These are phyloP conservation scores for Lycopodina hypogea DNA, from an alignment of 37 sponge, comb jelly and placozoan species.

Conservation along the genomic window DNA sequence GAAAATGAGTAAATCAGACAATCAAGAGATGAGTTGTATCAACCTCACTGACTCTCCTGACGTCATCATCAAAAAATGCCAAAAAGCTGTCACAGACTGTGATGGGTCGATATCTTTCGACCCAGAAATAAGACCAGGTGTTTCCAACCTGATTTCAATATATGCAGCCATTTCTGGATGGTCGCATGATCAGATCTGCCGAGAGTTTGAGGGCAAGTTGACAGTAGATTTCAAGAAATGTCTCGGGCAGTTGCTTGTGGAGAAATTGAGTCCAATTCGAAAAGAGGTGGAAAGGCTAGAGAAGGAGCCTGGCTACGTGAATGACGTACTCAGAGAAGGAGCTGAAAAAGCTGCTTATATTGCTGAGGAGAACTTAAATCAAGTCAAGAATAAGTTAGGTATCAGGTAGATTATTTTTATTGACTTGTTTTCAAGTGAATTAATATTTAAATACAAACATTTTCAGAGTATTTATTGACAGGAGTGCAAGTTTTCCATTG, in stretches of 20 bases:
- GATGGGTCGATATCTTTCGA: slow-evolving; percentile 53
- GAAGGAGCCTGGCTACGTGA: slow-evolving; percentile 40
- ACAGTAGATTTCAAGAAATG: slow-evolving; percentile 59
- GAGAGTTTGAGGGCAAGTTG: slow-evolving; percentile 48
- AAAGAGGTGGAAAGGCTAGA: slow-evolving; percentile 28
- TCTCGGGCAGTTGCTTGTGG: slow-evolving; percentile 56
- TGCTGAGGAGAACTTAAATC: slow-evolving; percentile 25
- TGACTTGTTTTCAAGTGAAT: too few relatives aligned
- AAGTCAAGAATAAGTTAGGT: slow-evolving; percentile 38
- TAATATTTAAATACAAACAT: not conserved
- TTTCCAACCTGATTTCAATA: slow-evolving; percentile 72
- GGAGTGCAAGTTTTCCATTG: not conserved
- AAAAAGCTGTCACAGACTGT: slow-evolving; percentile 78
- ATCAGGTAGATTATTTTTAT: too few relatives aligned
- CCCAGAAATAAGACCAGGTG: slow-evolving; percentile 70
- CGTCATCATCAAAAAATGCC: slow-evolving; percentile 58
- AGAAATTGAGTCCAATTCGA: slow-evolving; percentile 43
- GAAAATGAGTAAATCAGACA: slow-evolving; percentile 94
- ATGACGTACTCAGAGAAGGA: slow-evolving; percentile 50
- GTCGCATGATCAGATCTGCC: slow-evolving; percentile 44
- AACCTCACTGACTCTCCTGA: slow-evolving; percentile 78
- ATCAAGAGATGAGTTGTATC: slow-evolving; percentile 50
- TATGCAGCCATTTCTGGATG: slow-evolving; percentile 47
- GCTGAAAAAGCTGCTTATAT: slow-evolving; percentile 47
- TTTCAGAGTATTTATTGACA: not conserved